Conservation (phyloP, 2,797 vertebrate genomes). For the Jordanella pulchra region DNA sequence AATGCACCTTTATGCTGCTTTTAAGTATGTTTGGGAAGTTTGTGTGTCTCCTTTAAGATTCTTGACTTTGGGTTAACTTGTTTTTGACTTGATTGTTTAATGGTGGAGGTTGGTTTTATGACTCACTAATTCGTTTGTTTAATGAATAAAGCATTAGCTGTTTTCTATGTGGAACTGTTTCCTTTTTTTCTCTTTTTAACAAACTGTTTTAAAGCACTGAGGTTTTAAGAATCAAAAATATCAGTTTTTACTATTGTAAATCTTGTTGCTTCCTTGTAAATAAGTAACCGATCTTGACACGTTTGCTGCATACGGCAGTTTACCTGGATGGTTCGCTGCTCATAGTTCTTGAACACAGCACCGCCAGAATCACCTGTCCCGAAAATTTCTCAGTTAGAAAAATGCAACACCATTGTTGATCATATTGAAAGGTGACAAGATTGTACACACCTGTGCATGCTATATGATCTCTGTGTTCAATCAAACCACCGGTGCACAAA, state of each 20-base stretch:
- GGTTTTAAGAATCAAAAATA: neutral
- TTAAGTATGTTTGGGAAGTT: no score
- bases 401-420: neutral
- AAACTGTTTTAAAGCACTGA: no score
- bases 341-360: constrained; percentile 65
- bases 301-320: neutral
- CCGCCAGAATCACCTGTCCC: constrained; percentile 72
- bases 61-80: no score
- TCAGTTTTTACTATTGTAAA: neutral
- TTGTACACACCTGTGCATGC: constrained; percentile 58
- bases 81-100: no score
- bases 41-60: no score
- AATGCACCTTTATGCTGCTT: no score
- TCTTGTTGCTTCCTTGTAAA: neutral
- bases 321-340: constrained; percentile 69
- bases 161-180: no score
- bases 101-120: no score
- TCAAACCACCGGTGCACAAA: constrained; percentile 62
- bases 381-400: constrained; percentile 9
- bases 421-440: neutral
- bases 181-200: no score
- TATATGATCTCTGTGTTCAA: constrained; percentile 39
- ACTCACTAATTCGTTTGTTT: no score
- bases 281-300: neutral
- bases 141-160: no score